A percentile compares a stretch with the other conserved stretches of the same genome.
Evolutionary conservation across 2,113 vertebrate species (phyloP).

Genomic region (Lophius piscatorius): DNA sequence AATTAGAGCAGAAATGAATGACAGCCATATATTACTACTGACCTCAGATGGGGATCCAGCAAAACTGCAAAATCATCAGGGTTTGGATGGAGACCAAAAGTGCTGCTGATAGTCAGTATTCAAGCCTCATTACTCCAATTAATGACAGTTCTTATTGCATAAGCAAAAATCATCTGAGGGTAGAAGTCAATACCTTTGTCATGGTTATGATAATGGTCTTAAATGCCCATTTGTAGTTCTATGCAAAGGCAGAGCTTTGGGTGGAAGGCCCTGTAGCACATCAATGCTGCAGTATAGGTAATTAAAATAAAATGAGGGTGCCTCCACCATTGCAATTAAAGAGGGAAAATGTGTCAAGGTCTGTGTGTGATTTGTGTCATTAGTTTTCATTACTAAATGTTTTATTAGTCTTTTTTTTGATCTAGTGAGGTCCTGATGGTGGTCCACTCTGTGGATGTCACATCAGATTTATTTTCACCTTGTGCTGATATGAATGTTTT

Average conservation of each 20-base stretch:
- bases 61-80: constrained; percentile 69
- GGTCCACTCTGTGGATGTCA: constrained; percentile 18
- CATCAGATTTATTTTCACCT: constrained; percentile 8
- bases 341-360: constrained; percentile 67
- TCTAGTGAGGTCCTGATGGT: constrained; percentile 44
- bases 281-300: constrained; percentile 62
- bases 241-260: constrained; percentile 51
- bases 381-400: constrained; percentile 74
- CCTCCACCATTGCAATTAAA: constrained; percentile 67
- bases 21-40: constrained; percentile 38
- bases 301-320: constrained; percentile 70
- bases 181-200: constrained; percentile 75
- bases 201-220: constrained; percentile 68
- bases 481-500: constrained; percentile 42
- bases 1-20: constrained; percentile 35
- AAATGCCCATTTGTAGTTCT: constrained; percentile 63
- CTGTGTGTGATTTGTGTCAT: constrained; percentile 74
- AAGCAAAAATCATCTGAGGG: constrained; percentile 74
- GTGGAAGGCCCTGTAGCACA: constrained; percentile 69
- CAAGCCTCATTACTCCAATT: constrained; percentile 77
- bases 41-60: constrained; percentile 47
- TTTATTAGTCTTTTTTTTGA: constrained; percentile 72
- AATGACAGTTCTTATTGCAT: constrained; percentile 73
- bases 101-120: constrained; percentile 60
- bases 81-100: constrained; percentile 68